A percentile compares a stretch with the other conserved stretches of the same genome.
phyloP scores from a whole-genome alignment of 2,113 vertebrate species.

The Vimba vimba region DNA sequence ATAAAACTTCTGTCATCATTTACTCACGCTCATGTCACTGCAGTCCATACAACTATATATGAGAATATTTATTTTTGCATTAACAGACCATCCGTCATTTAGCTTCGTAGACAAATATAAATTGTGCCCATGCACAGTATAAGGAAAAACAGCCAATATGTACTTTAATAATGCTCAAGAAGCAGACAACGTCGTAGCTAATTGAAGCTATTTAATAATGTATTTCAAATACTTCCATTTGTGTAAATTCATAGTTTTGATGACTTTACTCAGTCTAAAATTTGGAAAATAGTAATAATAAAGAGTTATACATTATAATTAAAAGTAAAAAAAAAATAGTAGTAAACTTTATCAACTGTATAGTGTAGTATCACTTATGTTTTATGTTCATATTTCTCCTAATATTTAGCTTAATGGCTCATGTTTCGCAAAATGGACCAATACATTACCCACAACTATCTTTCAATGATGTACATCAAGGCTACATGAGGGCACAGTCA shows the following conservation, averaged over 20 bases:
- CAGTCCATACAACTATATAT: neutral
- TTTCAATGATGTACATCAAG: neutral
- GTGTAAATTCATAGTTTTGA: neutral
- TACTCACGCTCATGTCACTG: neutral
- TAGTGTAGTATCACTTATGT: no score
- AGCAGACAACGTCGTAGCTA: no score
- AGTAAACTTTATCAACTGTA: no score
- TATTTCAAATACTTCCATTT: neutral
- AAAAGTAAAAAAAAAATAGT: no score
- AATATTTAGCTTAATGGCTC: neutral
- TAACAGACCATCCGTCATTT: neutral
- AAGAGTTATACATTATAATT: no score
- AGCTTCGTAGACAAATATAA: no score
- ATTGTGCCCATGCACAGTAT: no score
- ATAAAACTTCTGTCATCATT: neutral
- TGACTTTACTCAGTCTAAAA: neutral
- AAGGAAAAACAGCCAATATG: no score
- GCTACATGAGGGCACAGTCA: neutral
- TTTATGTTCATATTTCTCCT: neutral
- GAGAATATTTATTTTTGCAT: neutral
- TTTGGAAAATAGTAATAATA: no score
- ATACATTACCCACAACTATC: neutral
- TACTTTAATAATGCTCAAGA: no score
- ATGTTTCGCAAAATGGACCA: neutral
- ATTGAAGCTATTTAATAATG: neutral